Percentiles rank a stretch among this genome's conserved stretches.
Evolutionary conservation across 2,797 vertebrate genomes (phyloP).

Genomic region (Xerus rutilus): DNA sequence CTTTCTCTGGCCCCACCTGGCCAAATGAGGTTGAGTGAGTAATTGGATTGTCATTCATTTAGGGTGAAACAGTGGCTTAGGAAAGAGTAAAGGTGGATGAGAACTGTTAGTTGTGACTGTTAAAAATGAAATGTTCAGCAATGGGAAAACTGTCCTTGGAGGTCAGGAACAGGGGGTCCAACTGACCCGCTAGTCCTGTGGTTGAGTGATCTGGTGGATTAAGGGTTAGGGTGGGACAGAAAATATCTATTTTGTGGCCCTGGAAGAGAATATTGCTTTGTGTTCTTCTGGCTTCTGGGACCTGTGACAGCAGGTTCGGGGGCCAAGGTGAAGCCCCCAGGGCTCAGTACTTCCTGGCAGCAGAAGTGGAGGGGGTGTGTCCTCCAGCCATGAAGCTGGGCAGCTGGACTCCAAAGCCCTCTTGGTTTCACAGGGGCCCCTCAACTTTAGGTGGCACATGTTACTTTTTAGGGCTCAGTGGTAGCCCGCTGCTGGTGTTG

Average conservation of each 20-base stretch:
- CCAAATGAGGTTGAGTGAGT: neutral
- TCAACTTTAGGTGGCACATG: accelerated
- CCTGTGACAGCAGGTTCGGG: accelerated
- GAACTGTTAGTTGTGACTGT: neutral
- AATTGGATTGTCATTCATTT: neutral
- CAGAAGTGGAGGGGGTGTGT: too few relatives aligned
- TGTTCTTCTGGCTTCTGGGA: neutral
- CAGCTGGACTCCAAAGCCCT: neutral
- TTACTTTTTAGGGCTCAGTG: neutral
- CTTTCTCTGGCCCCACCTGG: neutral
- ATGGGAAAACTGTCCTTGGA: accelerated
- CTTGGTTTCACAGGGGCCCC: neutral
- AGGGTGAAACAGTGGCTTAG: neutral
- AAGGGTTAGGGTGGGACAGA: neutral
- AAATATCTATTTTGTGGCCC: too few relatives aligned
- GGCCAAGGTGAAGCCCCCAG: accelerated
- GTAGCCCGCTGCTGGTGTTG: accelerated
- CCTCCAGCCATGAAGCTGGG: accelerated
- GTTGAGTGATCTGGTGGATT: neutral
- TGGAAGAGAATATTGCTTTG: neutral
- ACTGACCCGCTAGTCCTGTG: accelerated
- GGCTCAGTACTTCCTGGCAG: neutral
- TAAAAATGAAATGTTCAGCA: neutral
- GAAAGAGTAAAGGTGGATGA: neutral
- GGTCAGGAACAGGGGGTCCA: too few relatives aligned